phyloP scores from a whole-genome alignment of 2,797 vertebrate genomes.

The Neomorphus geoffroyi region DNA sequence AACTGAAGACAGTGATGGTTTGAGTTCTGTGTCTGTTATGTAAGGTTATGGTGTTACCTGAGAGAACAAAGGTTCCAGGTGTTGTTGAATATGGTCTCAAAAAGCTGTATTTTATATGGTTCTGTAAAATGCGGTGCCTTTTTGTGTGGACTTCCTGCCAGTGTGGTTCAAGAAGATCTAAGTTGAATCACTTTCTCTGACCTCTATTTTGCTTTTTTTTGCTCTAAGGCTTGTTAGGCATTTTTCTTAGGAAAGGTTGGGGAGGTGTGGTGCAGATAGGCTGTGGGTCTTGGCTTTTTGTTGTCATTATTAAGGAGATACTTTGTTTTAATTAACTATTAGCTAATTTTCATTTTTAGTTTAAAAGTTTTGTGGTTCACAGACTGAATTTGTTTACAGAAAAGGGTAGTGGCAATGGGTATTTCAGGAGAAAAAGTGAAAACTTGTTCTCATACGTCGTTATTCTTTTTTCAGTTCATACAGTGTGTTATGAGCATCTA shows the following conservation, averaged over 20 bases:
- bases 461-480: slow-evolving; percentile 77
- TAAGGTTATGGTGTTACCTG: accelerated
- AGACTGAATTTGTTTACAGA: background rate
- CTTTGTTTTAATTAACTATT: background rate
- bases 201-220: background rate
- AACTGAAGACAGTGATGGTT: background rate
- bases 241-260: background rate
- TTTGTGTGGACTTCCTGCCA: background rate
- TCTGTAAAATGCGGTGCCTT: background rate
- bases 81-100: background rate
- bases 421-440: background rate
- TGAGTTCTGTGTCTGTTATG: background rate
- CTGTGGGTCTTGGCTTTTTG: background rate
- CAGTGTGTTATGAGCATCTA: slow-evolving; percentile 80
- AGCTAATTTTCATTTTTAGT: background rate
- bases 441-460: background rate
- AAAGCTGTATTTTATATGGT: background rate
- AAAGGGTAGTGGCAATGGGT: background rate
- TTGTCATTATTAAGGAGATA: background rate
- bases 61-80: background rate
- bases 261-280: background rate
- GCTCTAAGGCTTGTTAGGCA: background rate
- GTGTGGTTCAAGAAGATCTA: background rate
- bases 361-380: background rate
- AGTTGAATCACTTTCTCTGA: background rate